Evolutionary conservation across 1,140 invertebrate genomes (phyloP), one percentile per base, ranked within the genome.

Genomic region (Pachyrhynchus sulphureomaculatus): DNA sequence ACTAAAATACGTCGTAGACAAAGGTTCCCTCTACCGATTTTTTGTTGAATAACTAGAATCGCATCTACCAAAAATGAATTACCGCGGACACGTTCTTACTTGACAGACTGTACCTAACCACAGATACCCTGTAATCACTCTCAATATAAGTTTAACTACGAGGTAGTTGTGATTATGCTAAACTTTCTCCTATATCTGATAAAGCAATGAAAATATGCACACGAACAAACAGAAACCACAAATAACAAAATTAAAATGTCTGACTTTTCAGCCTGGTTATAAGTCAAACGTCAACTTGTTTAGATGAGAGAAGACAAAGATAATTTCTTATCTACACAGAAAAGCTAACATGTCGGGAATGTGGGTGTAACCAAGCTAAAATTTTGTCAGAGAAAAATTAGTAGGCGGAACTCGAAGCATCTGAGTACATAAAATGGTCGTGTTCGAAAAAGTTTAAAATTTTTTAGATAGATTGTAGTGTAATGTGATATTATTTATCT

Each of bases 381-480:
- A 57, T 57, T 57, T 57, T 57, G 55, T 57, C 55, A 57, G 55
- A 57, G 55, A 57, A 57, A 57, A 57, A 57, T 57, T 57, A 36
- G 44, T 57, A 57, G 55, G 55, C 55, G 55, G 33, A 37, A 47
- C 55, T 57, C 55, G 48, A 57, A 57, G 12, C 55, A 48, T 55
- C 36, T 26, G 51, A 39, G 18, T 13, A 41, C 20, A 55, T 39
- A 57, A 57, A 42, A 57, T 57, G 55, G 55, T 42, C 34, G 34
- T 57, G 55, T 57, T 48, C 21, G 32, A 47, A 32, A 15, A 12
- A 20, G 32, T 26, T n/a, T 34, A 20, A 41, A 18, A 18, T 24
- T 53, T 53, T 53, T 53, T 53, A 18, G 8, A 26, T n/a, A n/a
- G n/a, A n/a, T n/a, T n/a, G n/a, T n/a, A n/a, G n/a, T 41, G 51